Evolutionary conservation across 2,113 vertebrate species (phyloP), one percentile per base, ranked within the genome.

Genomic region (Chamaea fasciata): DNA sequence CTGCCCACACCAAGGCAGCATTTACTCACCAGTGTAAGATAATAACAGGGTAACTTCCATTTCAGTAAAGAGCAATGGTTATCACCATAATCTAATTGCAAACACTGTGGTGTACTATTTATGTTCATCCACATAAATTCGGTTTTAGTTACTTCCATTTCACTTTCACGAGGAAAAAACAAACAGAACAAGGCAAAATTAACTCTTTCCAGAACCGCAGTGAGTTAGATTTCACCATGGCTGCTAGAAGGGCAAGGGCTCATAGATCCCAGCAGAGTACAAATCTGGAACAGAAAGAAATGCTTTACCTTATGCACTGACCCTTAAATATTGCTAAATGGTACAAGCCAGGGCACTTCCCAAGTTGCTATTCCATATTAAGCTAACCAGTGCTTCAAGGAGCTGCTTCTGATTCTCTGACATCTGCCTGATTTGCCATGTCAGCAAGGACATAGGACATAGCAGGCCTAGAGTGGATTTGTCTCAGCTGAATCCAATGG

Each of bases 391-490:
- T 59, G 39, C 35, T 75, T 95, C 49, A 65, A 41, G 69, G 78
- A 84, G 69, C 77, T 84, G 37, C 28, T 23, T 82, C 65, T 39
- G 11, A 35, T 49, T 91, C 22, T 68, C 18, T 86, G 47, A 49
- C 24, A n/a, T 44, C 39, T 86, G 27, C 23, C 39, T 68, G 27
- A 67, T 86, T 80, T 91, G 33, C 9, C 7, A 0, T 50, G 31
- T 75, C 63, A 91, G 23, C 78, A 67, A 65, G 69, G 26, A 68
- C n/a, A 26, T 3, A 68, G 39, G 52, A 44, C 17, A 31, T 9
- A 13, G 6, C 17, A 41, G 87, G 22, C 21, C 50, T 65, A 3
- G 13, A 30, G 35, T 0, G 0, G 41, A 39, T 83, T 83, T 74
- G 23, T 63, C 39, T 91, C 46, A 74, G 37, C 35, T 91, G 39